Percentiles rank a stretch among this genome's conserved stretches.
These are phyloP conservation scores for Machimus atricapillus DNA, from an alignment of 2,888 invertebrate genomes.

Conservation along the genomic window DNA sequence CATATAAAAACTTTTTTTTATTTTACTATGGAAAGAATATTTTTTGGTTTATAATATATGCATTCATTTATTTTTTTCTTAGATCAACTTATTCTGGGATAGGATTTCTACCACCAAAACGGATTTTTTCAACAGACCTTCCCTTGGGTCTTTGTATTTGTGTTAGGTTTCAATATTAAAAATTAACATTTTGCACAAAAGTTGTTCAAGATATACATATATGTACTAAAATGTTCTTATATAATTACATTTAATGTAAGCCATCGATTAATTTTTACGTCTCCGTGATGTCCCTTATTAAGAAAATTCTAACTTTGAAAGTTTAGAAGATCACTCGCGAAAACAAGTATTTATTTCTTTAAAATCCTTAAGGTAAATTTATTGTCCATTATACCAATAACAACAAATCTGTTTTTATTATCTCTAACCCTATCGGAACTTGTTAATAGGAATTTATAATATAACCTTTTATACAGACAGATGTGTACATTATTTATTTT, in stretches of 20 bases:
- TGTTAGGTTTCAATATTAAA: neutral
- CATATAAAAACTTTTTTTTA: no score
- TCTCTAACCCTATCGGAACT: neutral
- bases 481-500: neutral
- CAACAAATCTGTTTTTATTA: neutral
- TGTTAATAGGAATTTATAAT: slow-evolving; percentile 14
- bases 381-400: neutral
- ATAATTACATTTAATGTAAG: neutral
- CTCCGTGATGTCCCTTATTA: neutral
- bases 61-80: neutral
- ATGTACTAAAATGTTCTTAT: neutral
- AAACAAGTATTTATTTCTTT: neutral
- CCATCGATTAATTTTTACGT: neutral
- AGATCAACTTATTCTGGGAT: neutral
- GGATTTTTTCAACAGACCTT: neutral
- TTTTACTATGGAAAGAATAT: no score
- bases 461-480: neutral
- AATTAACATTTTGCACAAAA: neutral
- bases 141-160: neutral
- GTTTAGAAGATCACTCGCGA: neutral
- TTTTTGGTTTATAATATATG: neutral
- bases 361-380: neutral
- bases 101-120: neutral
- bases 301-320: neutral
- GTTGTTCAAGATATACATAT: no score